Evolutionary conservation across 2,113 vertebrate species (phyloP).

Genomic region (Helogale parvula): DNA sequence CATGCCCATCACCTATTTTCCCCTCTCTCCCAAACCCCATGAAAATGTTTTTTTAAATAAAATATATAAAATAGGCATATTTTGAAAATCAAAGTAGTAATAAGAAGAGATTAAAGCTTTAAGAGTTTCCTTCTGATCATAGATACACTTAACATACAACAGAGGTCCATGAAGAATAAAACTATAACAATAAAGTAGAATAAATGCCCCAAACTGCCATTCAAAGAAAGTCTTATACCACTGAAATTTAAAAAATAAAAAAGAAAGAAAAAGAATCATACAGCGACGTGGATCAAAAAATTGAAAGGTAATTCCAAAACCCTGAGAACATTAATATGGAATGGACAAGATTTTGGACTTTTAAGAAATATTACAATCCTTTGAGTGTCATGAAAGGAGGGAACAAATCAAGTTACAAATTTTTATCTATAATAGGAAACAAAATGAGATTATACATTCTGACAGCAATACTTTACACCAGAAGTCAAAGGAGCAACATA

Average conservation of each 20-base stretch:
- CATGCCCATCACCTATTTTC: too few relatives aligned
- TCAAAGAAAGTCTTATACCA: not conserved
- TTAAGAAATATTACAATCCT: not conserved
- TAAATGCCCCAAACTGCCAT: not conserved
- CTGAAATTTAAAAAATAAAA: not conserved
- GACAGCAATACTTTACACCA: not conserved
- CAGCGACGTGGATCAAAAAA: not conserved
- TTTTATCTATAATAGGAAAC: not conserved
- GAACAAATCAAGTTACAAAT: not conserved
- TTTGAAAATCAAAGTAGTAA: not conserved
- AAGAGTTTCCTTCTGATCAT: not conserved
- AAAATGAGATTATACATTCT: not conserved
- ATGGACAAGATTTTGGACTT: not conserved
- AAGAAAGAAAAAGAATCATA: not conserved
- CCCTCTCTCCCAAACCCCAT: too few relatives aligned
- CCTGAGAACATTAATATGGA: not conserved
- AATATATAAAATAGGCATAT: not conserved
- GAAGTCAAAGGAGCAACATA: not conserved
- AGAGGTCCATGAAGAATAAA: not conserved
- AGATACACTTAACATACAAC: not conserved
- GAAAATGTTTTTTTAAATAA: not conserved
- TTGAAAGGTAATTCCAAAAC: not conserved
- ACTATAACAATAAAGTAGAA: not conserved
- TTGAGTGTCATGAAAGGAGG: not conserved
- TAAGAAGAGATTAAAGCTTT: not conserved